A percentile compares a stretch with the other conserved stretches of the same genome.
These are phyloP conservation scores for Delphinus delphis DNA, from an alignment of 2,113 vertebrate species.

Conservation along the genomic window DNA sequence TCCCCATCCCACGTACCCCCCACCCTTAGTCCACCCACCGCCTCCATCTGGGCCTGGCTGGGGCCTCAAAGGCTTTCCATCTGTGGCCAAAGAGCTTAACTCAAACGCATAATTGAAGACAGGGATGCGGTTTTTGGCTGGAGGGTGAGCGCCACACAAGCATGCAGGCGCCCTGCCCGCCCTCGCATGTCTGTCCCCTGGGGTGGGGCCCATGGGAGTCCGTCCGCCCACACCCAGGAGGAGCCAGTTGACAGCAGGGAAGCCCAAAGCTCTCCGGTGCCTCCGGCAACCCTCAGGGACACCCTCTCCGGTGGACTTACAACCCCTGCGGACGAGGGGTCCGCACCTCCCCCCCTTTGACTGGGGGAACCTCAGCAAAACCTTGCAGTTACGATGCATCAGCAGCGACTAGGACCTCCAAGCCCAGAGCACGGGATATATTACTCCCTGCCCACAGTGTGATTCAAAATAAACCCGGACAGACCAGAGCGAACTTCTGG, in stretches of 20 bases:
- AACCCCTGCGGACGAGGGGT: rapidly evolving
- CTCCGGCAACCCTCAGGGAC: rapidly evolving
- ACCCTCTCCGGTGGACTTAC: rapidly evolving
- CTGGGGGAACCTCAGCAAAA: neutral
- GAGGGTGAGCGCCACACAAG: neutral
- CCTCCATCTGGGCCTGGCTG: neutral
- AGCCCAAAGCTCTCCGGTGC: neutral
- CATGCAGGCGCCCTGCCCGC: neutral
- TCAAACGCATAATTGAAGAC: neutral
- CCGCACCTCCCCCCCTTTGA: neutral
- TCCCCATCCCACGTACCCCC: rapidly evolving
- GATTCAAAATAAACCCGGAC: neutral
- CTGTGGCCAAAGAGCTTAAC: neutral
- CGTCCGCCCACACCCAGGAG: rapidly evolving
- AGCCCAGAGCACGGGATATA: rapidly evolving
- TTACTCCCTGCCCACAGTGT: rapidly evolving
- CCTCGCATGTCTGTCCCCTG: neutral
- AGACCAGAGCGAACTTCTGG: neutral
- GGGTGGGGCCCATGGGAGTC: neutral
- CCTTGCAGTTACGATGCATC: rapidly evolving
- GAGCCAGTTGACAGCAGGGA: neutral
- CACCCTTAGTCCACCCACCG: rapidly evolving
- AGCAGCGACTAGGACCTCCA: neutral
- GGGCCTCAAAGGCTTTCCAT: neutral
- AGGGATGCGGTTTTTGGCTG: neutral